Evolutionary conservation across 2,797 vertebrate genomes (phyloP).

Genomic region (Rhodeus uyekii): DNA sequence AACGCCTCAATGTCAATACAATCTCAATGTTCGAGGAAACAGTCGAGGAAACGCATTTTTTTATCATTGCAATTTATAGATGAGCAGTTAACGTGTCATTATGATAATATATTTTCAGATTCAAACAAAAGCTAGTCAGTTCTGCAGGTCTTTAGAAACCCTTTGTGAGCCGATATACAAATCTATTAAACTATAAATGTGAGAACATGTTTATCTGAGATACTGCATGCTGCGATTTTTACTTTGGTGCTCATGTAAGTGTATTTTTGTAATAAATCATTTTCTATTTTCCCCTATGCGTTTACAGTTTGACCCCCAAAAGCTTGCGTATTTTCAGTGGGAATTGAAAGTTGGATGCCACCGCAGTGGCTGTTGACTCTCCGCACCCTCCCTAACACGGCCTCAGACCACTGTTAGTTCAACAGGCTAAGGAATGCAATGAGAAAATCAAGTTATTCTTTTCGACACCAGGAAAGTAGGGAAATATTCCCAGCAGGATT

Average conservation of each 20-base stretch:
- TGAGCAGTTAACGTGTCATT: not conserved
- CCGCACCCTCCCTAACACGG: constrained; percentile 36
- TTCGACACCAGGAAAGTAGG: constrained; percentile 49
- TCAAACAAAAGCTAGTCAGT: constrained; percentile 1
- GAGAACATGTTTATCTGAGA: constrained; percentile 41
- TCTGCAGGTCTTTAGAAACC: constrained; percentile 18
- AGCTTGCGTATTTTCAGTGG: constrained; percentile 33
- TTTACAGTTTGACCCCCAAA: not conserved
- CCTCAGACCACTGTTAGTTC: constrained; percentile 59
- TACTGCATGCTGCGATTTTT: constrained; percentile 51
- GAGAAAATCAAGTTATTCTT: constrained; percentile 57
- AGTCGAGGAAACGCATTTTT: constrained; percentile 35
- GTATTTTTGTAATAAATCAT: constrained; percentile 53
- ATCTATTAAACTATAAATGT: constrained; percentile 31
- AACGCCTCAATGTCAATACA: constrained; percentile 41
- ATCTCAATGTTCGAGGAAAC: constrained; percentile 36
- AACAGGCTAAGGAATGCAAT: constrained; percentile 58
- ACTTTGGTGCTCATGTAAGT: constrained; percentile 52
- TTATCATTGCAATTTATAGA: constrained; percentile 3
- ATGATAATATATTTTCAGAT: constrained; percentile 22
- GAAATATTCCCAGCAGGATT: constrained; percentile 56
- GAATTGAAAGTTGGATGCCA: constrained; percentile 27
- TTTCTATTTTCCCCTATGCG: constrained; percentile 45
- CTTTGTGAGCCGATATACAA: constrained; percentile 25
- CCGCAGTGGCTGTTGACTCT: constrained; percentile 32